A percentile compares a stretch with the other conserved stretches of the same genome.
Evolutionary conservation across 1,140 invertebrate genomes (phyloP).

Genomic region (Drosophila pruinosa): DNA sequence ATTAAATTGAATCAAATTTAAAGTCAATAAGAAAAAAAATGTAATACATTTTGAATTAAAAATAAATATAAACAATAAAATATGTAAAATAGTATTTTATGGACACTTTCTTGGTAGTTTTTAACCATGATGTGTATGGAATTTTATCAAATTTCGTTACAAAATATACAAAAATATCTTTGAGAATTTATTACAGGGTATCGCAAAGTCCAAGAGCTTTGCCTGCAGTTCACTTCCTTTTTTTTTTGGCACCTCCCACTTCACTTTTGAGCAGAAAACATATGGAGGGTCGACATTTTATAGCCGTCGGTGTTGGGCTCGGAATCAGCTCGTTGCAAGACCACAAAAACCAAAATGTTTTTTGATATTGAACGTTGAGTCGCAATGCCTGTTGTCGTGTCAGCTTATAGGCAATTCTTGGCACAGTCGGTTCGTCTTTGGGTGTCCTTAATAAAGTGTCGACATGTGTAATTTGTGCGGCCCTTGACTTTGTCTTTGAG

Average conservation of each 20-base stretch:
- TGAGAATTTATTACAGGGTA: not conserved
- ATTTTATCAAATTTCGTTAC: not conserved
- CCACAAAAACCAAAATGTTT: slow-evolving; percentile 63
- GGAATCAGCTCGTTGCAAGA: slow-evolving; percentile 63
- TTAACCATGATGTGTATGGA: no score
- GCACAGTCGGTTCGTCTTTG: not conserved
- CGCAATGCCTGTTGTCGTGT: no score
- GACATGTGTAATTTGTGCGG: slow-evolving; percentile 78
- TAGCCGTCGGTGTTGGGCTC: slow-evolving; percentile 46
- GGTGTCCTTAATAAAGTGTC: slow-evolving; percentile 74
- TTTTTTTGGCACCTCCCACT: slow-evolving; percentile 5
- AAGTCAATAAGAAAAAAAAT: no score
- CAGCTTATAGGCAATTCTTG: not conserved
- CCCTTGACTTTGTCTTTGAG: slow-evolving; percentile 40
- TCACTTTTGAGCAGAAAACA: slow-evolving; percentile 42
- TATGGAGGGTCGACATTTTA: slow-evolving; percentile 69
- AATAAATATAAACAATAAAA: no score
- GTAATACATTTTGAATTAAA: no score
- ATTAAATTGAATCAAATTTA: no score
- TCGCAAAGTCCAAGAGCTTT: not conserved
- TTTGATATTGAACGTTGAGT: slow-evolving; percentile 32
- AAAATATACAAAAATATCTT: not conserved
- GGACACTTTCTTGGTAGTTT: no score
- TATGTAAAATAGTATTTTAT: no score
- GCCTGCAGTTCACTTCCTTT: not conserved